Evolutionary conservation across 2,113 vertebrate genomes (phyloP).

Genomic region (Drymodes brunneopygia): DNA sequence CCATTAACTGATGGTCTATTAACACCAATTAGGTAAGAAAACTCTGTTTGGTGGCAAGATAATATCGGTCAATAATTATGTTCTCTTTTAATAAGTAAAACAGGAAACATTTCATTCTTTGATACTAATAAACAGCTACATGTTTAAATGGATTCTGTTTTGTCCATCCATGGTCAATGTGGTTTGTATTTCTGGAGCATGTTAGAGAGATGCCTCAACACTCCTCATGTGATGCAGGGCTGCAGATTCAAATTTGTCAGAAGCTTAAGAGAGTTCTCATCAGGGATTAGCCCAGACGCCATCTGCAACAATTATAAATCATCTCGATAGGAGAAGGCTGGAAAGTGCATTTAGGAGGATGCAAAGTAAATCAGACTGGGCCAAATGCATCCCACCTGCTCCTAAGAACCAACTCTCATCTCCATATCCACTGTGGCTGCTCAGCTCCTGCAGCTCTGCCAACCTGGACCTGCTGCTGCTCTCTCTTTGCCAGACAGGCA

Average conservation of each 20-base stretch:
- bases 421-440: not conserved
- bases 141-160: not conserved
- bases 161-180: not conserved
- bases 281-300: not conserved
- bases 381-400: not conserved
- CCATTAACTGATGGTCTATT: not conserved
- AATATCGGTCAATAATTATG: not conserved
- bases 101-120: not conserved
- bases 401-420: not conserved
- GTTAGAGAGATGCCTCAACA: not conserved
- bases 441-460: not conserved
- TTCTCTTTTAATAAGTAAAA: not conserved
- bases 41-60: not conserved
- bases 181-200: not conserved
- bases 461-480: not conserved
- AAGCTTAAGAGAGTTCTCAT: not conserved
- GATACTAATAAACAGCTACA: not conserved
- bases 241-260: not conserved
- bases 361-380: not conserved
- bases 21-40: not conserved
- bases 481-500: not conserved
- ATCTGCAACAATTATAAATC: conserved; percentile 41
- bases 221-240: not conserved
- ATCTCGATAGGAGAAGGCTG: not conserved
- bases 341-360: not conserved